Conservation (phyloP, 2,888 invertebrate species). For the Ennomos erosarius region DNA sequence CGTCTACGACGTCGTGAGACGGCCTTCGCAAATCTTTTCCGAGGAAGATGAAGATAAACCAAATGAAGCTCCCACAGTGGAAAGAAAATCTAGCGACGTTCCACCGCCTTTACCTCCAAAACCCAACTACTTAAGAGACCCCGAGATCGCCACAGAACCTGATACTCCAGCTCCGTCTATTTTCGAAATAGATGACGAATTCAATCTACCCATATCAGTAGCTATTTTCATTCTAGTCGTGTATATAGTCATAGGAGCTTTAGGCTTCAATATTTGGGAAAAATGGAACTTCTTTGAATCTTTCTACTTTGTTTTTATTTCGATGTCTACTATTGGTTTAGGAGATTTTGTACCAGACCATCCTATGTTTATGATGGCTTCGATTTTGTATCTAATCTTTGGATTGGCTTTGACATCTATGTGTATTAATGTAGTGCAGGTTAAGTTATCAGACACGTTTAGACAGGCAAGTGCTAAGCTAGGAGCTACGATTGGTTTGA, state of each 20-base stretch:
- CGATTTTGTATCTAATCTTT: constrained; percentile 96
- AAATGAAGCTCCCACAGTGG: constrained; percentile 53
- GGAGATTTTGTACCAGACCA: constrained; percentile 96
- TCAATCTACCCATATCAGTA: constrained; percentile 96
- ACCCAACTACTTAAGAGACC: constrained; percentile 62
- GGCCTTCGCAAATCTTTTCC: constrained; percentile 88
- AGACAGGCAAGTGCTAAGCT: constrained; percentile 93
- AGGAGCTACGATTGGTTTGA: constrained; percentile 92
- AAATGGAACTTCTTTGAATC: constrained; percentile 96
- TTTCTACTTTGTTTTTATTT: constrained; percentile 98
- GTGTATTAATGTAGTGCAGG: constrained; percentile 98
- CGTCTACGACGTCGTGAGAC: constrained; percentile 91
- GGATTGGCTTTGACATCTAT: constrained; percentile 98
- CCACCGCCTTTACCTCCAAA: constrained; percentile 77
- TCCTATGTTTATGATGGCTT: constrained; percentile 95
- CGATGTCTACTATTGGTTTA: constrained; percentile 98
- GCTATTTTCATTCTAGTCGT: constrained; percentile 92
- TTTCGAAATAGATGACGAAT: constrained; percentile 95
- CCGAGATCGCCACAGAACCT: constrained; percentile 84
- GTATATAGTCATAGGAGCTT: constrained; percentile 95
- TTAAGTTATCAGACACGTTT: constrained; percentile 91
- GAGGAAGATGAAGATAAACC: constrained; percentile 75
- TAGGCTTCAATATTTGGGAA: constrained; percentile 91
- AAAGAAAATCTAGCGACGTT: constrained; percentile 69
- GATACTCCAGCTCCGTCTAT: constrained; percentile 92